Evolutionary conservation across 2,888 invertebrate species (phyloP).

Genomic region (Tribolium freemani): DNA sequence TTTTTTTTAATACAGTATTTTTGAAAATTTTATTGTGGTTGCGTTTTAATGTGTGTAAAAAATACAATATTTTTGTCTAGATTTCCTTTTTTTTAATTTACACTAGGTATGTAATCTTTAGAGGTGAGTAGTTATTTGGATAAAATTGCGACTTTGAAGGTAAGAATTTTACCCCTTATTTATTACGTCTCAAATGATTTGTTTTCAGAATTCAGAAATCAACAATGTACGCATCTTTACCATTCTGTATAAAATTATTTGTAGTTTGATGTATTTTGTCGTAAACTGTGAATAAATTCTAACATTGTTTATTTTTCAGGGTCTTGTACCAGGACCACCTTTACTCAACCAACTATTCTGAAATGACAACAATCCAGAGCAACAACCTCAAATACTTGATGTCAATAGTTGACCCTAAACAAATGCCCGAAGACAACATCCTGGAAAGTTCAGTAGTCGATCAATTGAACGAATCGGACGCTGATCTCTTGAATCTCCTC

Average conservation of each 20-base stretch:
- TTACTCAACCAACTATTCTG: constrained; percentile 54
- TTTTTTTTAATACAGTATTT: too few species aligned
- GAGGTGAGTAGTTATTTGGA: too few species aligned
- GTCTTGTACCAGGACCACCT: constrained; percentile 53
- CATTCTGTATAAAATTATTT: background rate
- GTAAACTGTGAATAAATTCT: background rate
- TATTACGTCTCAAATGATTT: too few species aligned
- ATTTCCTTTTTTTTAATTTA: too few species aligned
- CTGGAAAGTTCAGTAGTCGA: constrained; percentile 58
- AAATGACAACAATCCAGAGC: constrained; percentile 41
- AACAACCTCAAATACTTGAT: constrained; percentile 54
- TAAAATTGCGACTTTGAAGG: too few species aligned
- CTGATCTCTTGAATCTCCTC: constrained; percentile 63
- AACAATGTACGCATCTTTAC: too few species aligned
- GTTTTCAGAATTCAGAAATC: background rate
- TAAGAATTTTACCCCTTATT: too few species aligned
- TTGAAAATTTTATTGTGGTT: too few species aligned
- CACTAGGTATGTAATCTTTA: too few species aligned
- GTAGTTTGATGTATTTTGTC: background rate
- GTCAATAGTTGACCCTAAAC: constrained; percentile 55
- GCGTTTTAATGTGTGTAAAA: too few species aligned
- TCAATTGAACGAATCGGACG: constrained; percentile 63
- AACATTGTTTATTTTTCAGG: constrained; percentile 52
- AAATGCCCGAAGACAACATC: constrained; percentile 52
- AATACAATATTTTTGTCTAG: too few species aligned